These are phyloP conservation scores for Halictus ligatus DNA, from an alignment of 2,888 invertebrate genomes.

Conservation along the genomic window DNA sequence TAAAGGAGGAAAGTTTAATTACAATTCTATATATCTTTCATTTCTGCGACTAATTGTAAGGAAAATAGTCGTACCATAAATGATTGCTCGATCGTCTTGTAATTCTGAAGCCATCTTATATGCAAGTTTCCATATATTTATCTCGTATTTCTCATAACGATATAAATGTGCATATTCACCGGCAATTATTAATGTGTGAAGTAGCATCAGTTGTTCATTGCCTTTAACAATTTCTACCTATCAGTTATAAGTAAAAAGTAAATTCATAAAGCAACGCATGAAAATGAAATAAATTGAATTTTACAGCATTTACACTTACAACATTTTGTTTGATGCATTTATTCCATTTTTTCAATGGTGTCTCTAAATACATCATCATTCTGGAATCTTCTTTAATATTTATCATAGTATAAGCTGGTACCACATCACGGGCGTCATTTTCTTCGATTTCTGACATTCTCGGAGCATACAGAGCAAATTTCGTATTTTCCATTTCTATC, in stretches of 20 bases:
- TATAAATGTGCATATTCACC: slow-evolving; percentile 79
- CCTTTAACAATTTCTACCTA: slow-evolving; percentile 67
- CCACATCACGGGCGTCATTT: slow-evolving; percentile 64
- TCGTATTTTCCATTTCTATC: slow-evolving; percentile 70
- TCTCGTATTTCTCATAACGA: slow-evolving; percentile 75
- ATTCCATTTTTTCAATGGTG: slow-evolving; percentile 73
- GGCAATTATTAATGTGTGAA: slow-evolving; percentile 74
- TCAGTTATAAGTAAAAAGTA: slow-evolving; percentile 1
- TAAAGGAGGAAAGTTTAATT: background rate
- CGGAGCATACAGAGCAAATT: slow-evolving; percentile 59
- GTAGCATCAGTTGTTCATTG: slow-evolving; percentile 69
- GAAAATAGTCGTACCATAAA: slow-evolving; percentile 71
- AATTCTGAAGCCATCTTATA: slow-evolving; percentile 74
- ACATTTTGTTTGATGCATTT: slow-evolving; percentile 62
- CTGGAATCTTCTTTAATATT: slow-evolving; percentile 74
- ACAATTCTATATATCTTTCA: background rate
- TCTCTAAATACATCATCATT: slow-evolving; percentile 65
- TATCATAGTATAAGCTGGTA: slow-evolving; percentile 79
- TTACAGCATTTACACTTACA: slow-evolving; percentile 69
- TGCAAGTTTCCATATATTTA: slow-evolving; percentile 76
- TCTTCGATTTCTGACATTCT: slow-evolving; percentile 51
- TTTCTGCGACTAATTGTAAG: background rate
- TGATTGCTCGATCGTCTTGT: slow-evolving; percentile 66
- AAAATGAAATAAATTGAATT: background rate
- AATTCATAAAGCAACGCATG: background rate